phyloP scores from a whole-genome alignment of 2,888 invertebrate species.

The Bellardia bayeri region DNA sequence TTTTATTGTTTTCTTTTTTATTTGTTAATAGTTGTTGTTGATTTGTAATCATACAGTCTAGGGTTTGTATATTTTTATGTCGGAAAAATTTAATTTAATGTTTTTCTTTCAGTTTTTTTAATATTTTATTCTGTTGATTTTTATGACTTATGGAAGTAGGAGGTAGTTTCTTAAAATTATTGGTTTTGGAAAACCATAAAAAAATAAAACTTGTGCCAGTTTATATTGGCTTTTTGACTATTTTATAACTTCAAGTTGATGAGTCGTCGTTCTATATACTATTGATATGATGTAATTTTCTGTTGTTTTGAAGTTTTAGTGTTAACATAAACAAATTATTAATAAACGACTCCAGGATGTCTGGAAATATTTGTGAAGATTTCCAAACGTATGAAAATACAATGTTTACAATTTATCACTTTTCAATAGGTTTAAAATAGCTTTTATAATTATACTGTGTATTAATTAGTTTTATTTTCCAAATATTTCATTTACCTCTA shows the following conservation, averaged over 20 bases:
- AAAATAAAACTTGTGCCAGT: neutral
- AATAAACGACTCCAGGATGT: neutral
- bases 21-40: constrained; percentile 7
- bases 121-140: constrained; percentile 4
- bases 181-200: constrained; percentile 4
- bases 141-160: constrained; percentile 45
- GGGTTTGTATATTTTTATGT: constrained; percentile 26
- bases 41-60: constrained; percentile 31
- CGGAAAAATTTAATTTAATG: constrained; percentile 18
- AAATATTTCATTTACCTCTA: no score
- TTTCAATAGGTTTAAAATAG: no score
- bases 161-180: constrained; percentile 13
- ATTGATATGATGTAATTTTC: constrained; percentile 9
- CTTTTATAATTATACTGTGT: no score
- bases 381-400: neutral
- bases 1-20: neutral
- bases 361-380: neutral
- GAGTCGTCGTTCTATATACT: neutral
- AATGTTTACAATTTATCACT: no score
- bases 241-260: constrained; percentile 10
- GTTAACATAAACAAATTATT: neutral
- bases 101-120: constrained; percentile 14
- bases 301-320: neutral
- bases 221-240: constrained; percentile 18
- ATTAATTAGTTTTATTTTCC: no score